Evolutionary conservation across 2,797 vertebrate species (phyloP).

Genomic region (Pogoniulus pusillus): DNA sequence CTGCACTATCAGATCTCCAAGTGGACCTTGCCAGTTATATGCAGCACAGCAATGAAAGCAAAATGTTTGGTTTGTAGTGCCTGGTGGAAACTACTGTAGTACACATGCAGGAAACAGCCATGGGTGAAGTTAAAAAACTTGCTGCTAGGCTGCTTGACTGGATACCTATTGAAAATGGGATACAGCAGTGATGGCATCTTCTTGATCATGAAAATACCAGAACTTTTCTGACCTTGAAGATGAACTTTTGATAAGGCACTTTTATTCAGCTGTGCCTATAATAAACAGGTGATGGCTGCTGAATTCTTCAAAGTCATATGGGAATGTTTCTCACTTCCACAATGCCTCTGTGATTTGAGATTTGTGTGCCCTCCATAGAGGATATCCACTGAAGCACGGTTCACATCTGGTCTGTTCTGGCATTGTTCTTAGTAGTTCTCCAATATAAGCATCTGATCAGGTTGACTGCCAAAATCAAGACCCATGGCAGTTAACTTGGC

Average conservation of each 20-base stretch:
- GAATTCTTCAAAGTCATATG: background rate
- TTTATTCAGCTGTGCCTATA: background rate
- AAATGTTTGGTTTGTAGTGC: background rate
- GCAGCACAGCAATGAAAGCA: background rate
- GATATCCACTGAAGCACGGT: conserved; percentile 3
- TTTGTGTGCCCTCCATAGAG: background rate
- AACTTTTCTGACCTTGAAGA: conserved; percentile 11
- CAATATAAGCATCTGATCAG: conserved; percentile 56
- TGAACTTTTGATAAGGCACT: background rate
- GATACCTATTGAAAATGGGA: fast-evolving
- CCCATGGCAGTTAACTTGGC: conserved; percentile 71
- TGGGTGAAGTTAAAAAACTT: background rate
- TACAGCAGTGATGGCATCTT: background rate
- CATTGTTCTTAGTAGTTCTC: conserved; percentile 57
- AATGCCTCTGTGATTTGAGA: conserved; percentile 11
- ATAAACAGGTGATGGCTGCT: background rate
- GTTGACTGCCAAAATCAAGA: conserved; percentile 74
- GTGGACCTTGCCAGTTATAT: background rate
- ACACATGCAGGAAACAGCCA: background rate
- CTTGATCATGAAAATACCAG: background rate
- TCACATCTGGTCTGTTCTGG: conserved; percentile 56
- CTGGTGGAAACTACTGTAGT: background rate
- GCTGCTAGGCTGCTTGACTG: background rate
- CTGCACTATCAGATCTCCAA: background rate
- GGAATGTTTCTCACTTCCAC: background rate